These are phyloP conservation scores for Scomberomorus guttatus DNA, from an alignment of 2,797 vertebrate species.

Conservation along the genomic window DNA sequence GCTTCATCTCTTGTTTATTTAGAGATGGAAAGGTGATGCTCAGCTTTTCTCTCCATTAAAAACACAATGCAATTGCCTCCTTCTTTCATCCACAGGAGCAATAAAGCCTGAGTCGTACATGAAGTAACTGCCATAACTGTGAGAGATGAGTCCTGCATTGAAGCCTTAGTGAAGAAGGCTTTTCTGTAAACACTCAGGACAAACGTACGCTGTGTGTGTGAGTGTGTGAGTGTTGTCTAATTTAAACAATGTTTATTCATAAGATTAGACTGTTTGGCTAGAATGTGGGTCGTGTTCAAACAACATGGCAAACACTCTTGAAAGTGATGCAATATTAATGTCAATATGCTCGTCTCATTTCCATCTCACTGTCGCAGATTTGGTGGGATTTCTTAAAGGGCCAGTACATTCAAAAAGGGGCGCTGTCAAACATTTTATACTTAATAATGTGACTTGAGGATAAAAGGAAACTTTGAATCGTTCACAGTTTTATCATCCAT, in stretches of 20 bases:
- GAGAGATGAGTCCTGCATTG: constrained; percentile 46
- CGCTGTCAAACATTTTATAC: too few species aligned
- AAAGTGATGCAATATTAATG: constrained; percentile 80
- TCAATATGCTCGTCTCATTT: constrained; percentile 65
- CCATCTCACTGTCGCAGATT: constrained; percentile 38
- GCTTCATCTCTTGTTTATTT: constrained; percentile 55
- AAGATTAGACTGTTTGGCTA: constrained; percentile 67
- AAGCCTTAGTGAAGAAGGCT: constrained; percentile 19
- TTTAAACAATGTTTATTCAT: constrained; percentile 77
- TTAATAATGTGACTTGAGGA: background rate
- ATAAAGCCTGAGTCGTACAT: constrained; percentile 49
- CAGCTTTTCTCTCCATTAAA: constrained; percentile 47
- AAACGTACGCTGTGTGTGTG: constrained; percentile 10
- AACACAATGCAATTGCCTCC: constrained; percentile 46
- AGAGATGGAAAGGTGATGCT: constrained; percentile 59
- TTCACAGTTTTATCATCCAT: too few species aligned
- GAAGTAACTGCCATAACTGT: constrained; percentile 55
- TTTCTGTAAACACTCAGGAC: constrained; percentile 41
- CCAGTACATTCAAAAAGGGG: background rate
- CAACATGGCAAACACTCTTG: constrained; percentile 67
- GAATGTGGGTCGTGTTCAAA: constrained; percentile 64
- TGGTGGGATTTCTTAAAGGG: constrained; percentile 39
- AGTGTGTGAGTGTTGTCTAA: constrained; percentile 39
- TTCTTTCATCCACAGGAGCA: constrained; percentile 49
- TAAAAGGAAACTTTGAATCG: background rate